A percentile compares a stretch with the other conserved stretches of the same genome.
These are phyloP conservation scores for Xiphorhynchus erythropygius DNA, from an alignment of 2,797 vertebrate species.

Conservation along the genomic window DNA sequence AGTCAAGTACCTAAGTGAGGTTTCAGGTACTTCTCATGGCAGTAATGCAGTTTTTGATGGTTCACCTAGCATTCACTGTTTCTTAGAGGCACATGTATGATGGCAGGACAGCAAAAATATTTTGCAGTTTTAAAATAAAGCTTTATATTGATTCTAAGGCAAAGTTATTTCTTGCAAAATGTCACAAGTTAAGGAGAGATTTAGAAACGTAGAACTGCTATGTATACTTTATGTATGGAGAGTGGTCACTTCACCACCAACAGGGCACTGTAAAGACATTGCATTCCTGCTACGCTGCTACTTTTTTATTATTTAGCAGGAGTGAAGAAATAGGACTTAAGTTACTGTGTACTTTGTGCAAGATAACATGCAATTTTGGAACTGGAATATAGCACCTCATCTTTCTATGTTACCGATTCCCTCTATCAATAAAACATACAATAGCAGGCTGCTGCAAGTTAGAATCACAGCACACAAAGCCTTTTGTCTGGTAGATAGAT, in stretches of 20 bases:
- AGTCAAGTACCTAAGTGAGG: neutral
- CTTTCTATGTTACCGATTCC: neutral
- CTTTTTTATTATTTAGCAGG: neutral
- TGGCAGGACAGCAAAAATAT: neutral
- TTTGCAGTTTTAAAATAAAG: neutral
- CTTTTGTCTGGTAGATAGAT: neutral
- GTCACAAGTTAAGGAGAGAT: neutral
- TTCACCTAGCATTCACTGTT: neutral
- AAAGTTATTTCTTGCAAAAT: neutral
- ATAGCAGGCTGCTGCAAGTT: neutral
- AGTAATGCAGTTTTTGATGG: neutral
- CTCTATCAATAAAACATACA: rapidly evolving
- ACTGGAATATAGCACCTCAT: neutral
- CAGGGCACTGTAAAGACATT: neutral
- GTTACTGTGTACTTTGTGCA: neutral
- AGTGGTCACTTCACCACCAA: neutral
- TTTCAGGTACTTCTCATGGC: neutral
- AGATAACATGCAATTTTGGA: neutral
- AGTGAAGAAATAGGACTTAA: neutral
- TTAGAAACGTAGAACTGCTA: neutral
- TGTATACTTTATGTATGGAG: neutral
- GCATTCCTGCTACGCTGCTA: neutral
- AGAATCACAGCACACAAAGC: neutral
- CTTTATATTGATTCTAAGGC: neutral
- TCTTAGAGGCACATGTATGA: neutral